Evolutionary conservation across 2,888 invertebrate genomes (phyloP).

Genomic region (Metallyticus violacea): DNA sequence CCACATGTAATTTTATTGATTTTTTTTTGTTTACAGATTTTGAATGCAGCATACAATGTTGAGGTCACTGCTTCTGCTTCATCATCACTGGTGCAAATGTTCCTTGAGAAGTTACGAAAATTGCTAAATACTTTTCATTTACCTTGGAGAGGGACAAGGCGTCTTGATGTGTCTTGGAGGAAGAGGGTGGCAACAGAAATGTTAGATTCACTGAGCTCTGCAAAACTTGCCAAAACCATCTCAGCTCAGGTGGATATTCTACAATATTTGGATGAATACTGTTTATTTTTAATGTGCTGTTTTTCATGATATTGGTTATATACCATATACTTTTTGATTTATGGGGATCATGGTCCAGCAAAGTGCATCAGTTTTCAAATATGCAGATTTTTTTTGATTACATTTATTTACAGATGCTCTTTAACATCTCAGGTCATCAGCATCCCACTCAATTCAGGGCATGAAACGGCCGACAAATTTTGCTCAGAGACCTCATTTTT

Average conservation of each 20-base stretch:
- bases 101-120: slow-evolving; percentile 65
- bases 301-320: too few relatives aligned
- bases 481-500: too few relatives aligned
- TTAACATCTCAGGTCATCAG: too few relatives aligned
- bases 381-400: too few relatives aligned
- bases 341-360: too few relatives aligned
- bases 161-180: slow-evolving; percentile 63
- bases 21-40: slow-evolving; percentile 43
- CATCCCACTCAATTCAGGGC: too few relatives aligned
- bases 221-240: slow-evolving; percentile 67
- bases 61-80: slow-evolving; percentile 64
- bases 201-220: slow-evolving; percentile 66
- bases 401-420: too few relatives aligned
- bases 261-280: background rate
- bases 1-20: too few relatives aligned
- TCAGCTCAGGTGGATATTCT: slow-evolving; percentile 53
- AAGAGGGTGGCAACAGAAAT: slow-evolving; percentile 66
- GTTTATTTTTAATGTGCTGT: background rate
- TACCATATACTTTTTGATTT: too few relatives aligned
- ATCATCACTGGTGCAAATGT: slow-evolving; percentile 60
- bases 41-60: slow-evolving; percentile 72
- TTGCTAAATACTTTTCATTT: slow-evolving; percentile 58
- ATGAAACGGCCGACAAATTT: too few relatives aligned
- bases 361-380: too few relatives aligned
- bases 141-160: slow-evolving; percentile 57